Evolutionary conservation across 2,113 vertebrate genomes (phyloP).

Genomic region (Pachypanchax playfairii): DNA sequence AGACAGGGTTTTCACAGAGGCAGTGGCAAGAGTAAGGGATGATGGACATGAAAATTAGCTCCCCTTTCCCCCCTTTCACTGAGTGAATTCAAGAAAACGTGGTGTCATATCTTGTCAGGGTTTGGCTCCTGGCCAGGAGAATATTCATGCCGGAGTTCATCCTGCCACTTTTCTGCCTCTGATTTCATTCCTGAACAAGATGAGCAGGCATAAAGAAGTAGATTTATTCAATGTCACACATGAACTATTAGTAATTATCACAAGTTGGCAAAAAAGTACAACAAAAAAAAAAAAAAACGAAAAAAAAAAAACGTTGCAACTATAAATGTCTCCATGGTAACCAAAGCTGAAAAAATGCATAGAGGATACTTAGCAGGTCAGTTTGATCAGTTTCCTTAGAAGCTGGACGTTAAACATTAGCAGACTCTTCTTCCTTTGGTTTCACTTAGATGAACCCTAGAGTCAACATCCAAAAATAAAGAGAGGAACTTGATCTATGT

Average conservation of each 20-base stretch:
- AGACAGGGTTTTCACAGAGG: slow-evolving; percentile 47
- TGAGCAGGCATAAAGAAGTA: slow-evolving; percentile 11
- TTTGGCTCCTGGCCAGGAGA: slow-evolving; percentile 44
- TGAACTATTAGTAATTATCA: slow-evolving; percentile 17
- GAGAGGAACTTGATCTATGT: no score
- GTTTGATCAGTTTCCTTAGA: neutral
- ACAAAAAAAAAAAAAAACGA: neutral
- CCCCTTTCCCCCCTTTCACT: slow-evolving; percentile 39
- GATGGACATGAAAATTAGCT: slow-evolving; percentile 78
- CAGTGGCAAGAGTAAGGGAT: slow-evolving; percentile 65
- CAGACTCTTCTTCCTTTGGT: no score
- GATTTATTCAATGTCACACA: neutral
- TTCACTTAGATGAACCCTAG: no score
- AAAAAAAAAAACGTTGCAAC: neutral
- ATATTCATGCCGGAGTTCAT: slow-evolving; percentile 46
- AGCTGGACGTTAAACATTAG: no score
- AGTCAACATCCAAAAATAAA: no score
- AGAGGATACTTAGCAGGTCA: neutral
- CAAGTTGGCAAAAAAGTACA: neutral
- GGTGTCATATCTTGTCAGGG: slow-evolving; percentile 74
- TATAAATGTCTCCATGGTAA: neutral
- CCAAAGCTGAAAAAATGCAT: neutral
- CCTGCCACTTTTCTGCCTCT: slow-evolving; percentile 31
- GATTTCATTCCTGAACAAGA: slow-evolving; percentile 30
- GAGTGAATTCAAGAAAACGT: slow-evolving; percentile 64